Percentiles rank a stretch among this genome's conserved stretches.
These are phyloP conservation scores for Cricetomys ansorgei DNA, from an alignment of 2,113 vertebrate species.

Conservation along the genomic window DNA sequence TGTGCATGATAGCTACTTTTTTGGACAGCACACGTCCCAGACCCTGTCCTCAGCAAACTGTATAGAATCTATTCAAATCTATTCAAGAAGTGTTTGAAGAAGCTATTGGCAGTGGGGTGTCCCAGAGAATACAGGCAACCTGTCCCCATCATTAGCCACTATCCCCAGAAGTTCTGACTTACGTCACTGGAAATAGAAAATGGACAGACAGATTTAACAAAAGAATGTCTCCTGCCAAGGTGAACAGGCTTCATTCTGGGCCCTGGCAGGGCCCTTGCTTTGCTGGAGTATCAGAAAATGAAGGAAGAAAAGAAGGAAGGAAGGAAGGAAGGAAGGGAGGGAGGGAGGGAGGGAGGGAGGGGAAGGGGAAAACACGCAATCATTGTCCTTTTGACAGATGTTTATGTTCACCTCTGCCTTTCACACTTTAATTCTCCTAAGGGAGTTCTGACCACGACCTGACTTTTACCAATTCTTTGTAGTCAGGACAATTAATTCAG, in stretches of 20 bases:
- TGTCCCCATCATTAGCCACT: background rate
- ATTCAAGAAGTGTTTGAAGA: background rate
- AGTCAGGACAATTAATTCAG: constrained; percentile 24
- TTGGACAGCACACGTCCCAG: background rate
- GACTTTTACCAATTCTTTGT: constrained; percentile 12
- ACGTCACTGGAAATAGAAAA: background rate
- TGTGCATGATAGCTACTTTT: background rate
- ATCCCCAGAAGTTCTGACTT: background rate
- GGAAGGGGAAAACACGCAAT: too few relatives aligned
- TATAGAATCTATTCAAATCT: background rate
- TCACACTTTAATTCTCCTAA: background rate
- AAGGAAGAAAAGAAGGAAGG: too few relatives aligned
- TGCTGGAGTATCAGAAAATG: background rate
- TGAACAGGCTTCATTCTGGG: background rate
- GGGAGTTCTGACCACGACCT: background rate
- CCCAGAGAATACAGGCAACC: background rate
- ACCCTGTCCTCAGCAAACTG: background rate
- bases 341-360: too few relatives aligned
- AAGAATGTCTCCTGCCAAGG: background rate
- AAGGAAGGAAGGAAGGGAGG: too few relatives aligned
- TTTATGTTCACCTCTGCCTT: background rate
- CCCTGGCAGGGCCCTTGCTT: background rate
- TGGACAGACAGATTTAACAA: background rate
- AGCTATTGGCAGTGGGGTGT: background rate
- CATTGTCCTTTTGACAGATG: background rate